These are phyloP conservation scores for Drosophila rufa DNA, from an alignment of 1,140 invertebrate genomes.

Conservation along the genomic window DNA sequence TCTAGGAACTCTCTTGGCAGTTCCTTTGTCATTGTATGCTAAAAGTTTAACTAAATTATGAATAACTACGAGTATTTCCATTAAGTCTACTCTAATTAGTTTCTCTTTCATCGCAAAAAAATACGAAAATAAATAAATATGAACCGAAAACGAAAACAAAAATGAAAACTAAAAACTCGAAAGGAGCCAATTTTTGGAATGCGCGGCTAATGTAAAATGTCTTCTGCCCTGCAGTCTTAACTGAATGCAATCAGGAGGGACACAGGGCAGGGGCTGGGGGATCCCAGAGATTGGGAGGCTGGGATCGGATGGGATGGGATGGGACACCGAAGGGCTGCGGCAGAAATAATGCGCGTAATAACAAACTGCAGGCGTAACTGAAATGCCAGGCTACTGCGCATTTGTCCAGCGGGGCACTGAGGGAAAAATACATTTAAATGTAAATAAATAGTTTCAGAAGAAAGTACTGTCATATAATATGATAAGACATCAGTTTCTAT, in stretches of 20 bases:
- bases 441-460: neutral
- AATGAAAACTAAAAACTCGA: constrained; percentile 16
- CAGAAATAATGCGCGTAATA: constrained; percentile 81
- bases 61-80: constrained; percentile 62
- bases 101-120: constrained; percentile 56
- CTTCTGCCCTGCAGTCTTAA: constrained; percentile 67
- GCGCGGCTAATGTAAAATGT: constrained; percentile 76
- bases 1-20: constrained; percentile 40
- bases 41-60: constrained; percentile 67
- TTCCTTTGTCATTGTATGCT: constrained; percentile 41
- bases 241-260: constrained; percentile 67
- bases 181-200: constrained; percentile 63
- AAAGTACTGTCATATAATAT: neutral
- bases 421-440: neutral
- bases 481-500: neutral
- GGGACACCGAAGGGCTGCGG: constrained; percentile 61
- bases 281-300: constrained; percentile 22
- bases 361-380: constrained; percentile 83
- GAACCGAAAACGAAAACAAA: constrained; percentile 52
- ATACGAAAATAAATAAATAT: constrained; percentile 62
- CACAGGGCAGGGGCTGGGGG: neutral
- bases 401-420: constrained; percentile 57
- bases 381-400: constrained; percentile 83
- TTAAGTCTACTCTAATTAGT: constrained; percentile 76
- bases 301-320: constrained; percentile 16